Percentiles rank a stretch among this genome's conserved stretches.
Conservation (phyloP, 2,888 invertebrate species). For the Caenorhabditis sp. region DNA sequence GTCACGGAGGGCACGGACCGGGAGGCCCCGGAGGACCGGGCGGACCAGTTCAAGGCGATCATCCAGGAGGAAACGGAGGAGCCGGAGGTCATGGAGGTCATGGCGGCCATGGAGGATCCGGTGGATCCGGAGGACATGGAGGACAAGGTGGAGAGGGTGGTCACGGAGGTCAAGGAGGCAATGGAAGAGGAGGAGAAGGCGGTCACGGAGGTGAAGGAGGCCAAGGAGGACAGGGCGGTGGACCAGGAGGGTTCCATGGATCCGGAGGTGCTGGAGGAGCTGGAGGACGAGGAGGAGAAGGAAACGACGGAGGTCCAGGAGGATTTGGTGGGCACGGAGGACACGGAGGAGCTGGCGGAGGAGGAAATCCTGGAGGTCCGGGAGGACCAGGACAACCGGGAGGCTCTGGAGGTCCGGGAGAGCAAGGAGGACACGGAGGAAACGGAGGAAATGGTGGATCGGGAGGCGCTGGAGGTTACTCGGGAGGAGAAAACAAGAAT, state of each 20-base stretch:
- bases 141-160: conserved; percentile 1
- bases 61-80: neutral
- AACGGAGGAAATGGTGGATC: neutral
- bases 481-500: neutral
- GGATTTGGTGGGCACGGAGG: conserved; percentile 8
- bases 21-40: neutral
- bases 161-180: neutral
- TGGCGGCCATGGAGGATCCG: conserved; percentile 12
- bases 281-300: conserved; percentile 1
- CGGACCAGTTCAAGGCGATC: conserved; percentile 1
- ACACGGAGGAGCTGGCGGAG: neutral
- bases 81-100: neutral
- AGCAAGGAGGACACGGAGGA: too few species aligned
- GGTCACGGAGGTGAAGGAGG: neutral
- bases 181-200: conserved; percentile 8
- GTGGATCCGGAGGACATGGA: conserved; percentile 13
- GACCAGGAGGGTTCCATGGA: conserved; percentile 7
- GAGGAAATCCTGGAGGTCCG: too few species aligned
- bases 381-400: neutral
- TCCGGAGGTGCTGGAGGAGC: neutral
- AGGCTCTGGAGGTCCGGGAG: too few species aligned
- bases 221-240: conserved; percentile 5
- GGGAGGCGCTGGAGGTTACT: neutral
- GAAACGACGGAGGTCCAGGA: neutral
- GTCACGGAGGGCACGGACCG: neutral